A percentile compares a stretch with the other conserved stretches of the same genome.
These are phyloP conservation scores for Callitettix versicolor DNA, from an alignment of 1,140 invertebrate species.

Conservation along the genomic window DNA sequence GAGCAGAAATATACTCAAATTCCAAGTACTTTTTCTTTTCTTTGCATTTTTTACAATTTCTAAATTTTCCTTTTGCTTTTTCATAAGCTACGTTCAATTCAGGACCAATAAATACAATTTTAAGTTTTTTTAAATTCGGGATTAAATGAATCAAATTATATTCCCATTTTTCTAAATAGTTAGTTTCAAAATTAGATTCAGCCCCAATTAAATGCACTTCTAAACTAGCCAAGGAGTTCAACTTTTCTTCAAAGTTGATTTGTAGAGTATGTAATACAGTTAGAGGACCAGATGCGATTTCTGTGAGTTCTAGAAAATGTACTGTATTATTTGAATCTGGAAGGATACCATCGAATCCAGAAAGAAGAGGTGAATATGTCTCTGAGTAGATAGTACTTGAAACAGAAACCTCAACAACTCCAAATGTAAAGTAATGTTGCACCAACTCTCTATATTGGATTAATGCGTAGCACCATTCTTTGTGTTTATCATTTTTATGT, in stretches of 20 bases:
- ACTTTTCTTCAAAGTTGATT: conserved; percentile 26
- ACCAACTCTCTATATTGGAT: conserved; percentile 26
- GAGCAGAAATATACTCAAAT: conserved; percentile 41
- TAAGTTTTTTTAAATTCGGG: conserved; percentile 40
- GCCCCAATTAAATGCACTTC: conserved; percentile 50
- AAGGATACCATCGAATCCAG: too few species aligned
- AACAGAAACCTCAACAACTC: conserved; percentile 29
- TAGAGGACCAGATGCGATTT: conserved; percentile 50
- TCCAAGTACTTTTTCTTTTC: conserved; percentile 33
- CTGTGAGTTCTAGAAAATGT: conserved; percentile 44
- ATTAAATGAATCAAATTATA: conserved; percentile 52
- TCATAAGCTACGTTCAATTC: conserved; percentile 44
- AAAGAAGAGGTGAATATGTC: too few species aligned
- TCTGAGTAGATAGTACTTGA: too few species aligned
- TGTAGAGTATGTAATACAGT: conserved; percentile 43
- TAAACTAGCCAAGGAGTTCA: conserved; percentile 23
- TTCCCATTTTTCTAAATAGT: conserved; percentile 56
- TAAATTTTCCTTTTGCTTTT: conserved; percentile 36
- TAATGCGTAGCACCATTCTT: conserved; percentile 31
- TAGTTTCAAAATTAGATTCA: conserved; percentile 58
- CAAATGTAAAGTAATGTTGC: not conserved
- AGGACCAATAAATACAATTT: conserved; percentile 49
- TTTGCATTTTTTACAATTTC: conserved; percentile 39
- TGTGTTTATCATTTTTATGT: not conserved
- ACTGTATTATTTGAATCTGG: conserved; percentile 20